These are phyloP conservation scores for Characodon lateralis DNA, from an alignment of 2,797 vertebrate genomes.

Conservation along the genomic window DNA sequence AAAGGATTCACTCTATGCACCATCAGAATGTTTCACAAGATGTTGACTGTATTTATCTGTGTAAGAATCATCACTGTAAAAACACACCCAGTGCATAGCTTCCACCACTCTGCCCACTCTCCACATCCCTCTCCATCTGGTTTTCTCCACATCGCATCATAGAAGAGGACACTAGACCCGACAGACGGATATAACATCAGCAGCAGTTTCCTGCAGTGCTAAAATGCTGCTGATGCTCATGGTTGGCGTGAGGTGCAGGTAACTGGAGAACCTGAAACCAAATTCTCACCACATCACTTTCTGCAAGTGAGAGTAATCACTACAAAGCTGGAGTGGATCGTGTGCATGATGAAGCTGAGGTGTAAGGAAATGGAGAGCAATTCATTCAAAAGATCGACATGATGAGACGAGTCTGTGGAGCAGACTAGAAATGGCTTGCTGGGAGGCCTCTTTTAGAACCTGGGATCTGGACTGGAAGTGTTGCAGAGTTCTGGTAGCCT, in stretches of 20 bases:
- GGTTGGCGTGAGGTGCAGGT: neutral
- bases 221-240: conserved; percentile 2
- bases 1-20: neutral
- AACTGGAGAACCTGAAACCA: conserved; percentile 1
- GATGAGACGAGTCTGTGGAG: neutral
- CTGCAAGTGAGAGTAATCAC: neutral
- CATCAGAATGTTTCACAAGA: neutral
- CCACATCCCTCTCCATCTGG: neutral
- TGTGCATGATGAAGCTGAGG: neutral
- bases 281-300: neutral
- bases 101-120: no score
- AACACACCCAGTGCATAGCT: no score
- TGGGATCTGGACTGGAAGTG: neutral
- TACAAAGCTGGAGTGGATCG: neutral
- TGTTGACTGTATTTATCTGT: neutral
- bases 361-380: conserved; percentile 3
- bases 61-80: neutral
- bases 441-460: no score
- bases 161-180: neutral
- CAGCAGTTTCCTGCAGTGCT: neutral
- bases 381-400: neutral
- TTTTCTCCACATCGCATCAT: neutral
- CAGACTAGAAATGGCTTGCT: neutral
- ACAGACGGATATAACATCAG: neutral
- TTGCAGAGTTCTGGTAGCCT: neutral